Evolutionary conservation across 2,888 invertebrate genomes (phyloP).

Genomic region (Microplitis manilae): DNA sequence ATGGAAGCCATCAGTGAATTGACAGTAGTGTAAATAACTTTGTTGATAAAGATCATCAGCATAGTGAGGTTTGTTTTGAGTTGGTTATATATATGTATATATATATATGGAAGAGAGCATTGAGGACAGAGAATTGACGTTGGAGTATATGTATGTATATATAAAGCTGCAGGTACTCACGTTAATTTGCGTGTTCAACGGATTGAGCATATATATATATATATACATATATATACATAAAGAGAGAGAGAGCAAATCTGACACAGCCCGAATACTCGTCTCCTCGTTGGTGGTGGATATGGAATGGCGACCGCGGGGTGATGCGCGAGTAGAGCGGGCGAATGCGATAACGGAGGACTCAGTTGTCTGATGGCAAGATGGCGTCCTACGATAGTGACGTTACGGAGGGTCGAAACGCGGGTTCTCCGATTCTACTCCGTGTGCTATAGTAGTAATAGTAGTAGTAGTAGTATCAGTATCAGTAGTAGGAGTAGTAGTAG

Average conservation of each 20-base stretch:
- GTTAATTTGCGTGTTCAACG: constrained; percentile 61
- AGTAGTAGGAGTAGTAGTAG: background rate
- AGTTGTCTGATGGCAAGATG: constrained; percentile 71
- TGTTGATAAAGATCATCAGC: background rate
- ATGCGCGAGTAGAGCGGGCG: constrained; percentile 49
- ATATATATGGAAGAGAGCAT: constrained; percentile 6
- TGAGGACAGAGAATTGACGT: background rate
- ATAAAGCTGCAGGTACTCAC: constrained; percentile 10
- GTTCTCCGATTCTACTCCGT: background rate
- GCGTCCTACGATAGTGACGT: constrained; percentile 71
- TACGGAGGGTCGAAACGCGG: constrained; percentile 55
- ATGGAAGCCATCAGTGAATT: background rate
- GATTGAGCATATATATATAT: constrained; percentile 41
- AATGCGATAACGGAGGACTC: constrained; percentile 66
- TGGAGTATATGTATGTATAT: background rate
- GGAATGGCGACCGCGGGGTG: constrained; percentile 25
- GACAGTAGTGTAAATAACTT: constrained; percentile 1
- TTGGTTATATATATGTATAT: background rate
- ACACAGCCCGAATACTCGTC: constrained; percentile 19
- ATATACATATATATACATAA: background rate
- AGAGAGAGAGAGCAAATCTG: constrained; percentile 3
- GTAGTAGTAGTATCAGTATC: background rate
- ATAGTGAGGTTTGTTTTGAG: background rate
- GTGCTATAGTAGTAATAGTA: background rate
- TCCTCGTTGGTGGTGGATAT: constrained; percentile 27